A percentile compares a stretch with the other conserved stretches of the same genome.
Evolutionary conservation across 2,888 invertebrate genomes (phyloP).

Genomic region (Helleia helle): DNA sequence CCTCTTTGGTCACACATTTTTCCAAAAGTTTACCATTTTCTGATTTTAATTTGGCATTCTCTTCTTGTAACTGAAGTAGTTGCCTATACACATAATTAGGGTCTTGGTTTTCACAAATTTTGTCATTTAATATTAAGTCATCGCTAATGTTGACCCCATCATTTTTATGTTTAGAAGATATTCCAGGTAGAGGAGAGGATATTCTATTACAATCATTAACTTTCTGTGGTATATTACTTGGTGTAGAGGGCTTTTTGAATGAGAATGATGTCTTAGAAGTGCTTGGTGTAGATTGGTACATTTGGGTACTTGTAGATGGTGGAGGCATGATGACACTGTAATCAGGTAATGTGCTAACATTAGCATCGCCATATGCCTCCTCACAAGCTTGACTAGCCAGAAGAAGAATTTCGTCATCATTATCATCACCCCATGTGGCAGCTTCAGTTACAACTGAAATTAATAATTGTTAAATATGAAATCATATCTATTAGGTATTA

Average conservation of each 20-base stretch:
- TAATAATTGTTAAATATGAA: too few relatives aligned
- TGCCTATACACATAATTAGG: slow-evolving; percentile 44
- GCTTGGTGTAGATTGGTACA: slow-evolving; percentile 33
- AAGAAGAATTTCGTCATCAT: slow-evolving; percentile 60
- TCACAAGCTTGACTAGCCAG: slow-evolving; percentile 65
- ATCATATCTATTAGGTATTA: too few relatives aligned
- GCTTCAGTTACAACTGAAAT: slow-evolving; percentile 26
- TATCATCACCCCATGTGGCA: slow-evolving; percentile 61
- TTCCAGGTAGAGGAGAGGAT: slow-evolving; percentile 54
- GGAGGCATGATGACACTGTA: slow-evolving; percentile 57
- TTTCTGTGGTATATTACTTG: slow-evolving; percentile 35
- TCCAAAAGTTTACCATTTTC: slow-evolving; percentile 60
- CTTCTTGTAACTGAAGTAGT: slow-evolving; percentile 47
- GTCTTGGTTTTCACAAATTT: slow-evolving; percentile 42
- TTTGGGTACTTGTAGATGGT: slow-evolving; percentile 51
- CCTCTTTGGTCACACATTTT: slow-evolving; percentile 71
- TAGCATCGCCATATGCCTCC: slow-evolving; percentile 37
- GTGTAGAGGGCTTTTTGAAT: slow-evolving; percentile 47
- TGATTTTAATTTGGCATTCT: slow-evolving; percentile 53
- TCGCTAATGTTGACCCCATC: slow-evolving; percentile 30
- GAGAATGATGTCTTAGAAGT: slow-evolving; percentile 40
- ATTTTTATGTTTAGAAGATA: slow-evolving; percentile 36
- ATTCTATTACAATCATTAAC: slow-evolving; percentile 50
- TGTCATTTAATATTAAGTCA: slow-evolving; percentile 46
- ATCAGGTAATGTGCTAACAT: slow-evolving; percentile 35